phyloP scores from a whole-genome alignment of 2,888 invertebrate genomes.

The Stictocephala bisonia region DNA sequence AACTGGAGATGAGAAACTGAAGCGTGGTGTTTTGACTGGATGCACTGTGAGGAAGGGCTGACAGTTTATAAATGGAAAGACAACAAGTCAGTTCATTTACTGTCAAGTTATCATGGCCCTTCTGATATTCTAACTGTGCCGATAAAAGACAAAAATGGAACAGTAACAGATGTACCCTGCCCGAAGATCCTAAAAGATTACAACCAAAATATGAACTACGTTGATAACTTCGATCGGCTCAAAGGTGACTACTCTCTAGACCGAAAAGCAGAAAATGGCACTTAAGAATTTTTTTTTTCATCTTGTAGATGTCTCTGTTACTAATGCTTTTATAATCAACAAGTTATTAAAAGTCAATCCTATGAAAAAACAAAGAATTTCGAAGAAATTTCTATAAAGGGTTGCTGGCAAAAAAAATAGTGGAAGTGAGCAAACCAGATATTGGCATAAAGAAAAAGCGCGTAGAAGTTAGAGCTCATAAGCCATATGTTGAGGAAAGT shows the following conservation, averaged over 20 bases:
- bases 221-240: constrained; percentile 44
- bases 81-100: constrained; percentile 9
- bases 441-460: not conserved
- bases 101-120: not conserved
- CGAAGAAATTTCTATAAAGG: not conserved
- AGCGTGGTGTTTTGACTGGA: constrained; percentile 13
- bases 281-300: constrained; percentile 24
- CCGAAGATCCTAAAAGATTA: constrained; percentile 40
- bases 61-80: constrained; percentile 24
- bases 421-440: not conserved
- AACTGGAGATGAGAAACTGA: not conserved
- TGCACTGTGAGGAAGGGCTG: not conserved
- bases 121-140: not conserved
- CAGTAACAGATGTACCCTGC: constrained; percentile 12
- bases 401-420: not conserved
- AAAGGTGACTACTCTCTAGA: constrained; percentile 42
- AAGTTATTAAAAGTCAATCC: not conserved
- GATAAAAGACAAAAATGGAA: constrained; percentile 42
- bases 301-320: constrained; percentile 14
- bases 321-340: constrained; percentile 3
- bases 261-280: constrained; percentile 39
- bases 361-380: constrained; percentile 20
- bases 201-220: constrained; percentile 41
- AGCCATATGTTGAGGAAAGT: constrained; percentile 7
- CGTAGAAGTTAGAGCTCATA: constrained; percentile 13